Evolutionary conservation across 2,797 vertebrate species (phyloP).

Genomic region (Taeniopygia guttata): DNA sequence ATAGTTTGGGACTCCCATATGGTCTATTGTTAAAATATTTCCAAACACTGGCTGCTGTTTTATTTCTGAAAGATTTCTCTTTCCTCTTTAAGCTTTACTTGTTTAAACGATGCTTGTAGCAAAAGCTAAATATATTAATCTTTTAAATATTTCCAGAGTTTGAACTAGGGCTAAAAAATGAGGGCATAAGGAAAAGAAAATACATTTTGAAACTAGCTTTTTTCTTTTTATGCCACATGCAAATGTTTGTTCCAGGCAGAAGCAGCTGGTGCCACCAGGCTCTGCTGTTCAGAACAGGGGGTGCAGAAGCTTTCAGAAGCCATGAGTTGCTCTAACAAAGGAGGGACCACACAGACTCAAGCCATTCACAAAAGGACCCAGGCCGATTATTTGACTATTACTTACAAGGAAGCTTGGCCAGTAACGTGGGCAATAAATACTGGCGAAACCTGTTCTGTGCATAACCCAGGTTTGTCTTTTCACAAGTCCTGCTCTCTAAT

Average conservation of each 20-base stretch:
- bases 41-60: constrained; percentile 60
- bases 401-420: constrained; percentile 56
- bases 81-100: constrained; percentile 1
- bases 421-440: constrained; percentile 55
- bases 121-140: not conserved
- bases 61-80: constrained; percentile 43
- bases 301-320: constrained; percentile 62
- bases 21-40: constrained; percentile 73
- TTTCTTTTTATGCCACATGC: constrained; percentile 32
- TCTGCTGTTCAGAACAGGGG: constrained; percentile 52
- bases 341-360: constrained; percentile 67
- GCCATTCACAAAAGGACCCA: constrained; percentile 58
- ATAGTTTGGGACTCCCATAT: constrained; percentile 71
- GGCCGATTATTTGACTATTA: constrained; percentile 65
- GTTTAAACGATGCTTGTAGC: constrained; percentile 25
- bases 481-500: constrained; percentile 63
- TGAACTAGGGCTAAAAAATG: not conserved
- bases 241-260: constrained; percentile 52
- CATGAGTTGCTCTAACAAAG: constrained; percentile 65
- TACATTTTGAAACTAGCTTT: constrained; percentile 32
- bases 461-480: constrained; percentile 44
- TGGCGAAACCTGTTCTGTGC: constrained; percentile 67
- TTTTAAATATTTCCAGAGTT: not conserved
- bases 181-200: constrained; percentile 19
- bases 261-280: constrained; percentile 63